Evolutionary conservation across 2,113 vertebrate genomes (phyloP), one percentile per base, ranked within the genome.

Genomic region (Condylura cristata): DNA sequence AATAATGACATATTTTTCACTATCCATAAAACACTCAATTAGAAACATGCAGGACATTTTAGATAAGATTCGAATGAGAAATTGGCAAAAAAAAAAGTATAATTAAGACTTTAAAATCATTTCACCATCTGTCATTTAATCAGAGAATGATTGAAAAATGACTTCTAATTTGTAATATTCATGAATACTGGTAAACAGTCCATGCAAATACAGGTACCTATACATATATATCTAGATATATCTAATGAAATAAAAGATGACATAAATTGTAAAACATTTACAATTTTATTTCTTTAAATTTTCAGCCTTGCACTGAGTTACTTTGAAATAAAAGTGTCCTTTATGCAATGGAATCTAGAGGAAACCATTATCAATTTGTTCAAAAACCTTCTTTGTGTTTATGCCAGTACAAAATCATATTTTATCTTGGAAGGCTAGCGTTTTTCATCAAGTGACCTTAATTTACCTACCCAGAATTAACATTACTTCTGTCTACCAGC

Each of bases 41-140:
- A 95, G 56, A 92, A 96, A 68, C 13, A 91, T 60, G 22, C 81
- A 88, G 70, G 63, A 83, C 89, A 79, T 88, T 92, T 95, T 94
- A 92, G 93, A 86, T 92, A 95, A 95, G 60, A 89, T 61, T 90
- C 88, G 48, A 95, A 92, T 90, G 82, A 96, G 34, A 95, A 96
- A 91, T 94, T 97, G 95, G 95, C 94, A 96, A 96, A 95, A 96
- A 88, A 61, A 70, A 24, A 72, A 90, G 96, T 22, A 96, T 96
- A 96, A 94, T 95, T 97, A 96, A 93, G 92, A 75, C 46, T 96
- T 96, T 93, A 80, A 96, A 95, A 95, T 58, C 79, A 89, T 92
- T 95, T 95, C 79, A 75, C 96, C 92, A 96, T 96, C 96, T 97
- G 94, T 96, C 95, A 30, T 76, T 68, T 80, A 96, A 86, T 89